Conservation (phyloP, 2,888 invertebrate species). For the Drosophila demipolita region DNA sequence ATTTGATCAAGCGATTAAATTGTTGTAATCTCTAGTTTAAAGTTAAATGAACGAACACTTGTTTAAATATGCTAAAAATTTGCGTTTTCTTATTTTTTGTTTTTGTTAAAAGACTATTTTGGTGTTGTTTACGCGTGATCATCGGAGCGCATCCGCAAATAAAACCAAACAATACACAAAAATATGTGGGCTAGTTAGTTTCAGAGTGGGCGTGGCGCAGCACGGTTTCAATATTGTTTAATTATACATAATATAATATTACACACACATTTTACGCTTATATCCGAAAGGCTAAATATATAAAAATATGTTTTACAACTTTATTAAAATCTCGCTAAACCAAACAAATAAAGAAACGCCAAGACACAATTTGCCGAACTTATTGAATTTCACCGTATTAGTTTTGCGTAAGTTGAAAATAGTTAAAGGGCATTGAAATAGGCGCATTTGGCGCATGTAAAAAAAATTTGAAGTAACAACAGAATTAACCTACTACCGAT, state of each 20-base stretch:
- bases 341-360: slow-evolving; percentile 18
- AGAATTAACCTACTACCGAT: slow-evolving; percentile 70
- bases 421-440: slow-evolving; percentile 44
- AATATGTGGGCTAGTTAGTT: slow-evolving; percentile 26
- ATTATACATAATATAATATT: slow-evolving; percentile 56
- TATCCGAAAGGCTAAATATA: slow-evolving; percentile 49
- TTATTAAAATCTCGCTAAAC: slow-evolving; percentile 59
- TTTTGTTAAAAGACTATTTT: slow-evolving; percentile 34
- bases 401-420: slow-evolving; percentile 27
- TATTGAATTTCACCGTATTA: slow-evolving; percentile 15
- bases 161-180: slow-evolving; percentile 41
- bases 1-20: slow-evolving; percentile 51
- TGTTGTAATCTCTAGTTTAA: slow-evolving; percentile 47
- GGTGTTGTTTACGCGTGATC: slow-evolving; percentile 16
- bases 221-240: slow-evolving; percentile 39
- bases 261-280: slow-evolving; percentile 54
- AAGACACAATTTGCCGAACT: slow-evolving; percentile 19
- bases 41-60: slow-evolving; percentile 45
- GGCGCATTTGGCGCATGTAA: slow-evolving; percentile 32
- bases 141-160: slow-evolving; percentile 20
- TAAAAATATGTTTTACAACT: slow-evolving; percentile 61
- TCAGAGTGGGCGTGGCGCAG: slow-evolving; percentile 39
- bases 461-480: slow-evolving; percentile 70
- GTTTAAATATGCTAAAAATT: slow-evolving; percentile 44
- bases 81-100: slow-evolving; percentile 8